Conservation (phyloP, 2,113 vertebrate species). For the Cyprinus carpio region DNA sequence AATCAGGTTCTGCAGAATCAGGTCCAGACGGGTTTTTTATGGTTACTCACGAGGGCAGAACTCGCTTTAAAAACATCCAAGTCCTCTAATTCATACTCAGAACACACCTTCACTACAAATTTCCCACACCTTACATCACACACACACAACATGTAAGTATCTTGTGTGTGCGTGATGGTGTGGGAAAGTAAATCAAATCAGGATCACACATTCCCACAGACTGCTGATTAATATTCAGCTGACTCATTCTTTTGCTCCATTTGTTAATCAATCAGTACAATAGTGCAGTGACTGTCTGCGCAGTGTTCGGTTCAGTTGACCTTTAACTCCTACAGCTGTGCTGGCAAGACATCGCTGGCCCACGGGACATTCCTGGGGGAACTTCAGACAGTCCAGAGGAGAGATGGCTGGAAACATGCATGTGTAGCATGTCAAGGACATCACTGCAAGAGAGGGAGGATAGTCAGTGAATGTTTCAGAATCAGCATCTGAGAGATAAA, state of each 20-base stretch:
- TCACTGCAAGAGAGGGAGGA: slow-evolving; percentile 56
- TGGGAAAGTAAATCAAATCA: neutral
- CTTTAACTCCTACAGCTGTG: slow-evolving; percentile 63
- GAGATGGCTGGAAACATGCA: slow-evolving; percentile 77
- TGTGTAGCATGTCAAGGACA: slow-evolving; percentile 72
- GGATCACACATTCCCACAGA: neutral
- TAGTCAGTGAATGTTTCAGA: neutral
- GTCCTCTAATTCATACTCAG: neutral
- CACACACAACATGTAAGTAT: neutral
- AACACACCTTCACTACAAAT: neutral
- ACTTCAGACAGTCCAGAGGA: slow-evolving; percentile 75
- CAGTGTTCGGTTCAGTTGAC: slow-evolving; percentile 59
- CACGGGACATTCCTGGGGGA: slow-evolving; percentile 68
- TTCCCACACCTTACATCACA: neutral
- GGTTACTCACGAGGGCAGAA: neutral
- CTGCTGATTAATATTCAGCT: neutral
- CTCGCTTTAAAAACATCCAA: neutral
- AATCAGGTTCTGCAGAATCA: neutral
- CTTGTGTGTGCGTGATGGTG: neutral
- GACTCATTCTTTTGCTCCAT: neutral
- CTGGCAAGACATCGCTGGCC: slow-evolving; percentile 75
- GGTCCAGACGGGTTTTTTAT: neutral
- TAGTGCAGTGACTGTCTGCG: neutral
- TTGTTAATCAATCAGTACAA: neutral
- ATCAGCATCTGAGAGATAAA: too few relatives aligned